Conservation (phyloP, 2,888 invertebrate species). For the Hermodice carunculata region DNA sequence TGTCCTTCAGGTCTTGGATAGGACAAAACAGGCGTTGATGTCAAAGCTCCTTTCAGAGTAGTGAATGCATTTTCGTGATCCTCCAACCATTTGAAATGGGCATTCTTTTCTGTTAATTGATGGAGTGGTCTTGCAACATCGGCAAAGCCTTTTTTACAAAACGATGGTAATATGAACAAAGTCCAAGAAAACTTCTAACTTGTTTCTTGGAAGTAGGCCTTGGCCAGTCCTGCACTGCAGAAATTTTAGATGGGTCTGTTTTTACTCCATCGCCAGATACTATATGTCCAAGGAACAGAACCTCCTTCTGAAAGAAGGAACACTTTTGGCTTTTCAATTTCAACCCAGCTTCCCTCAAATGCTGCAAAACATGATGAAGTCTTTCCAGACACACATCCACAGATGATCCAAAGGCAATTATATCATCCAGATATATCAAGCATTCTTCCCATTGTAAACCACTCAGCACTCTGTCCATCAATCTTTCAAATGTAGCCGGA, state of each 20-base stretch:
- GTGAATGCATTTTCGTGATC: conserved; percentile 32
- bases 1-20: conserved; percentile 21
- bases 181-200: background rate
- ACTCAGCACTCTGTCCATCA: conserved; percentile 20
- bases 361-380: conserved; percentile 12
- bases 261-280: background rate
- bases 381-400: conserved; percentile 6
- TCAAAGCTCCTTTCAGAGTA: conserved; percentile 23
- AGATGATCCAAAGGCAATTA: conserved; percentile 6
- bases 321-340: conserved; percentile 1
- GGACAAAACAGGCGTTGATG: conserved; percentile 27
- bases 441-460: conserved; percentile 8
- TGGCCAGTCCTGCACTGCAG: background rate
- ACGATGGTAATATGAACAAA: conserved; percentile 10
- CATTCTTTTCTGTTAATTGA: conserved; percentile 20
- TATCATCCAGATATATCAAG: conserved; percentile 33
- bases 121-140: conserved; percentile 21
- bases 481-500: conserved; percentile 25
- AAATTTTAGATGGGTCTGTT: background rate
- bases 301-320: background rate
- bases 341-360: background rate
- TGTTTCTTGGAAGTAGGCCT: background rate
- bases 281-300: conserved; percentile 2
- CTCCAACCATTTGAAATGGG: conserved; percentile 29
- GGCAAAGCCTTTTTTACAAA: conserved; percentile 28